A percentile compares a stretch with the other conserved stretches of the same genome.
phyloP scores from a whole-genome alignment of 2,113 vertebrate species.

The Stomatorhinus ivindoensis region DNA sequence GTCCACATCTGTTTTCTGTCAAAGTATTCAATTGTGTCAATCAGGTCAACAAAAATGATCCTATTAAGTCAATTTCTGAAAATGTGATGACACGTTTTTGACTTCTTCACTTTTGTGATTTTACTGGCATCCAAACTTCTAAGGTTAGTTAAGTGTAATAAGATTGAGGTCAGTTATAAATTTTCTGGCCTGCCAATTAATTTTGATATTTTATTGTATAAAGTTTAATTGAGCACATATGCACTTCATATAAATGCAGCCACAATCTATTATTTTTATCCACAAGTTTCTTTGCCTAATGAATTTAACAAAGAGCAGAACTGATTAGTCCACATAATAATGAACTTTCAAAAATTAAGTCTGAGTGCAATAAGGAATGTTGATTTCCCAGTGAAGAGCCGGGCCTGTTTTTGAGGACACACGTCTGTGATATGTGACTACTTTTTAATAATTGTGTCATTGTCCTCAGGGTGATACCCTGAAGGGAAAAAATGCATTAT shows the following conservation, averaged over 20 bases:
- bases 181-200: background rate
- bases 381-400: constrained; percentile 45
- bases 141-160: background rate
- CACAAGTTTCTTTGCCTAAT: constrained; percentile 32
- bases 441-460: constrained; percentile 81
- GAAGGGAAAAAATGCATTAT: constrained; percentile 67
- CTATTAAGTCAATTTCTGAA: background rate
- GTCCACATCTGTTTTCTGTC: background rate
- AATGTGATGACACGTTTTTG: background rate
- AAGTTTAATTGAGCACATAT: background rate
- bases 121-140: background rate
- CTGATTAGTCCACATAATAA: background rate
- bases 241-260: background rate
- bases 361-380: constrained; percentile 52
- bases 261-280: background rate
- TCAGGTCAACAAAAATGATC: background rate
- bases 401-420: constrained; percentile 46
- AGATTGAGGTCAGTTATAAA: background rate
- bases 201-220: background rate
- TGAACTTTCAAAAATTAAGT: constrained; percentile 24
- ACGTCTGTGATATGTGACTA: constrained; percentile 76
- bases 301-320: constrained; percentile 51
- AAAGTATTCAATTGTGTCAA: background rate
- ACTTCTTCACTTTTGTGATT: background rate
- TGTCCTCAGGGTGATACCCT: constrained; percentile 64